Evolutionary conservation across 2,888 invertebrate genomes (phyloP), one percentile per base, ranked within the genome.

Genomic region (Leptopilina drosophilae): DNA sequence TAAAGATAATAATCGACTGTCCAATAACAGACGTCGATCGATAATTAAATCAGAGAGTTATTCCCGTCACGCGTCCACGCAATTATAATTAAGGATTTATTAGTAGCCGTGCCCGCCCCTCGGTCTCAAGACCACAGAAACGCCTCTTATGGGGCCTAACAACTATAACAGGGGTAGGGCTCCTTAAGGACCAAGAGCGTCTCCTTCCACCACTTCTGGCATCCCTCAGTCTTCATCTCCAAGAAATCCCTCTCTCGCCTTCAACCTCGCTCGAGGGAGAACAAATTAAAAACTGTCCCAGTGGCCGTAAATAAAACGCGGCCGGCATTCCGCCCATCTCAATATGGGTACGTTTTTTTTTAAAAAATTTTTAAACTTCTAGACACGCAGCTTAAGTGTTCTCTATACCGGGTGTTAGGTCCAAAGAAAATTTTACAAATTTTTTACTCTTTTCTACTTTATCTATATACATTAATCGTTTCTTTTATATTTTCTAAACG

Each of bases 81-180:
- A 91, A 91, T 91, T 91, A 91, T 91, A 91, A 91, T 91, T 91
- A 91, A 91, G 90, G 91, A 91, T 91, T 91, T 91, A 91, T 91
- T 91, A 91, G 89, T 87, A 85, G 84, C 87, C 85, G 86, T 85
- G 82, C 83, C 88, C 86, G 88, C 88, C 88, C 85, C 84, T 11
- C 80, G 85, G 85, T 83, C 86, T 83, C 67, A 88, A 86, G 87
- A 89, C 87, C 89, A 86, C 89, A 88, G 90, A 90, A 90, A 90
- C 89, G 90, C 89, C 89, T 90, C 86, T 86, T 87, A 81, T 49
- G 49, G 86, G 87, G 82, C 86, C 89, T 89, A 90, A 90, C 89
- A 88, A 89, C 90, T 89, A 49, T 49, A 90, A 89, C 90, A 89
- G 90, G 89, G 88, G 89, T 88, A 90, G 89, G 88, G 90, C 88